Evolutionary conservation across 2,888 invertebrate species (phyloP).

Genomic region (Lathronympha strigana): DNA sequence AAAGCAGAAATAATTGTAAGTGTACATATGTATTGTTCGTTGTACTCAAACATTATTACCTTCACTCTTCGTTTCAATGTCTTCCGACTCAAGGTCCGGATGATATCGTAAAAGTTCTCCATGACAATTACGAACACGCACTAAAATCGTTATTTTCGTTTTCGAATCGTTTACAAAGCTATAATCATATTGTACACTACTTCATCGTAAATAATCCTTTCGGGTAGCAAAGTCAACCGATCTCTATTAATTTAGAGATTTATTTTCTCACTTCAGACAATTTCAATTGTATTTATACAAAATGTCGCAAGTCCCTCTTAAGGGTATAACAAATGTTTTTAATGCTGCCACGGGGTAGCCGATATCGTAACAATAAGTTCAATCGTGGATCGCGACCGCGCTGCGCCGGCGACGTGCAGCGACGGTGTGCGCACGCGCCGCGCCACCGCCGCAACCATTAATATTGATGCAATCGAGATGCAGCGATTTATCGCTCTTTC

Average conservation of each 20-base stretch:
- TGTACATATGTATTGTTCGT: not conserved
- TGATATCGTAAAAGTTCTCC: constrained; percentile 77
- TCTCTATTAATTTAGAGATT: not conserved
- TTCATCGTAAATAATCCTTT: not conserved
- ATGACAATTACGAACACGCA: constrained; percentile 51
- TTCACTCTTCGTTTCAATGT: constrained; percentile 75
- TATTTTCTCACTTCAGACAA: not conserved
- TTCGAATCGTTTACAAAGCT: constrained; percentile 46
- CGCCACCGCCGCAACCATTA: constrained; percentile 65
- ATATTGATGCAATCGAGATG: constrained; percentile 79
- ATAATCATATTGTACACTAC: constrained; percentile 11
- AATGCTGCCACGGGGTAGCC: constrained; percentile 3
- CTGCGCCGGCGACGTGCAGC: constrained; percentile 73
- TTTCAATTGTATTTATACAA: not conserved
- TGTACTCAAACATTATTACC: constrained; percentile 55
- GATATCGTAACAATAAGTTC: not conserved
- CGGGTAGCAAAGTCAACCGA: not conserved
- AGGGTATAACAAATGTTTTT: not conserved
- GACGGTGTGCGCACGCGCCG: constrained; percentile 65
- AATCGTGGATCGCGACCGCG: constrained; percentile 54
- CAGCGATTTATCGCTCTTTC: constrained; percentile 73
- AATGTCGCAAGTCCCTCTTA: not conserved
- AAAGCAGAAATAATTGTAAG: no score
- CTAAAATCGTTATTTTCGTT: constrained; percentile 46
- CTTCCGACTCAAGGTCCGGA: constrained; percentile 75